Evolutionary conservation across 2,888 invertebrate species (phyloP), one percentile per base, ranked within the genome.

Genomic region (Neoaliturus tenellus): DNA sequence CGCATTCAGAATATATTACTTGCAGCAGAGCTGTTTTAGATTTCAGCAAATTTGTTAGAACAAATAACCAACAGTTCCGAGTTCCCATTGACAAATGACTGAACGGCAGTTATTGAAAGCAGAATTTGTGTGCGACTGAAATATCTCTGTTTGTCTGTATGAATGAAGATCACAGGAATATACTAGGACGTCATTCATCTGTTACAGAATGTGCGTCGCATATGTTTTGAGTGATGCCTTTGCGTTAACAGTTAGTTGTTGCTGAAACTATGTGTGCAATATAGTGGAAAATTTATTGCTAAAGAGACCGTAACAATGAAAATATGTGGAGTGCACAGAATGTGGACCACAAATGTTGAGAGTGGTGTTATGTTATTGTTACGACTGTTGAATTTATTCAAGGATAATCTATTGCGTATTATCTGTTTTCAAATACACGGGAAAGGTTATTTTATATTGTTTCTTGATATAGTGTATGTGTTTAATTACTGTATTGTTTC

Each of bases 11-110:
- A 75, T 44, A 75, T 44, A 75, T 75, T 44, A 75, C 75, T 75
- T 75, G 75, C 75, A 75, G 75, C 75, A 75, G 44, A 35, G 39
- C 44, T 44, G 75, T 75, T 75, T 75, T 48, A 41, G 75, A 44
- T 44, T 44, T 75, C 44, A 48, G 39, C 75, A 28, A 41, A 75
- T 75, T 71, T 67, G 67, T 67, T 67, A 39, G 71, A 39, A 17
- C 71, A 71, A 67, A 41, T 39, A 44, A 80, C 80, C 55, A 12
- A 33, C 48, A 14, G 23, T 75, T 33, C 25, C 33, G 28, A 78
- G 25, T 78, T 44, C 31, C 33, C 31, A 17, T 44, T 31, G 48
- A 44, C 51, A 48, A 78, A 78, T 48, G 44, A 41, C 31, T 20
- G 33, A 78, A 28, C 23, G 62, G 23, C 10, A 1, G 55, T 55